Base-by-base conservation (phyloP, 2,888 invertebrate species). In the Saturnia pavonia region DNA sequence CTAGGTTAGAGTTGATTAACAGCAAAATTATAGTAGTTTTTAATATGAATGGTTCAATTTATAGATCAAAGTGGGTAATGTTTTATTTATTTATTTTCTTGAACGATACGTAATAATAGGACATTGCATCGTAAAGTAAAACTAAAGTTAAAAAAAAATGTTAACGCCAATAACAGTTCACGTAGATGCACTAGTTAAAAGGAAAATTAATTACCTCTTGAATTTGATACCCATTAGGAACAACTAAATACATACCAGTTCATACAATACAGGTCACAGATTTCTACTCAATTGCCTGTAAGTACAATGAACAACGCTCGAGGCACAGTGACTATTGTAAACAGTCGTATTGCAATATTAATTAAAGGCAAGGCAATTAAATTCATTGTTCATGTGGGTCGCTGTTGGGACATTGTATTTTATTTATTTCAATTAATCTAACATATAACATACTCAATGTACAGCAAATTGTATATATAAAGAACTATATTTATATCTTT, bases 291-390 rank as follows among this genome's bases (percentile, higher is more conserved):
- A 69, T 69, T 66, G 69, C 63, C 69, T 69, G 69, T 65, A 65
- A 60, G 68, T 68, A 68, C 70, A 68, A 68, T 70, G 67, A 57
- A 42, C 51, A 75, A 73, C 77, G 82, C 81, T 76, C 63, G 70
- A 80, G 85, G 82, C 74, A 74, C 76, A 73, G 75, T 76, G 76
- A 77, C 81, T 78, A 84, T 83, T 83, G 85, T 88, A 88, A 88
- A 90, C 89, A 89, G 88, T 88, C 77, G 82, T 77, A 82, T 82
- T 84, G 85, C 85, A 80, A 81, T 87, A 86, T 87, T 88, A 88
- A 88, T 87, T 87, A 80, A 87, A 84, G 79, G 80, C 83, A 84
- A 81, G 67, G 80, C 83, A 89, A 89, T 89, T 89, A 89, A 87
- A 70, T 68, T 12, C 25, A 42, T 43, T 67, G 45, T 67, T 67